Conservation (phyloP, 2,797 vertebrate species). For the Pogoniulus pusillus region DNA sequence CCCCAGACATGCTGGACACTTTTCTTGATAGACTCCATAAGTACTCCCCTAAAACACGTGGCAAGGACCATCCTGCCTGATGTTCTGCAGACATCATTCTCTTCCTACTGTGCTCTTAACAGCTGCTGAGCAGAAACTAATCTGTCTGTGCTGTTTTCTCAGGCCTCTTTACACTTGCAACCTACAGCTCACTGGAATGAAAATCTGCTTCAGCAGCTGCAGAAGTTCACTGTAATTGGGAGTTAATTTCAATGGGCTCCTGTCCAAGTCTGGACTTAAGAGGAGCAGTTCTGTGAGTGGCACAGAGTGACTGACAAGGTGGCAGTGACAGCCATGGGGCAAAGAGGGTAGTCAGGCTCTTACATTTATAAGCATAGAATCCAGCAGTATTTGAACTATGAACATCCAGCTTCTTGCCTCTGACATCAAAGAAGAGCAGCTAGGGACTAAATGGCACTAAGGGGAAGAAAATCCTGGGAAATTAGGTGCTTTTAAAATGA, state of each 20-base stretch:
- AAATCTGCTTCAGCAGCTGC: neutral
- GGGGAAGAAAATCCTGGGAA: neutral
- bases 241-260: neutral
- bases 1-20: too few species aligned
- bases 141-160: neutral
- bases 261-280: neutral
- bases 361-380: neutral
- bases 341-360: neutral
- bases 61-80: neutral
- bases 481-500: neutral
- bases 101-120: neutral
- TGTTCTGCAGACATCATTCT: neutral
- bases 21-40: too few species aligned
- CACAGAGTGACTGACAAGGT: neutral
- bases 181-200: neutral
- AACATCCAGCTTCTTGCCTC: neutral
- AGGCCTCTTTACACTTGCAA: neutral
- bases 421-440: neutral
- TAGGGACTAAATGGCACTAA: neutral
- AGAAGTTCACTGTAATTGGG: neutral
- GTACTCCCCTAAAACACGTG: too few species aligned
- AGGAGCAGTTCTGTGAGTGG: neutral
- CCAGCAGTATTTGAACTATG: neutral
- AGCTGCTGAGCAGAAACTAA: neutral
- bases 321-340: neutral